Evolutionary conservation across 1,140 invertebrate species (phyloP), one percentile per base, ranked within the genome.

Genomic region (Megalonaias nervosa): DNA sequence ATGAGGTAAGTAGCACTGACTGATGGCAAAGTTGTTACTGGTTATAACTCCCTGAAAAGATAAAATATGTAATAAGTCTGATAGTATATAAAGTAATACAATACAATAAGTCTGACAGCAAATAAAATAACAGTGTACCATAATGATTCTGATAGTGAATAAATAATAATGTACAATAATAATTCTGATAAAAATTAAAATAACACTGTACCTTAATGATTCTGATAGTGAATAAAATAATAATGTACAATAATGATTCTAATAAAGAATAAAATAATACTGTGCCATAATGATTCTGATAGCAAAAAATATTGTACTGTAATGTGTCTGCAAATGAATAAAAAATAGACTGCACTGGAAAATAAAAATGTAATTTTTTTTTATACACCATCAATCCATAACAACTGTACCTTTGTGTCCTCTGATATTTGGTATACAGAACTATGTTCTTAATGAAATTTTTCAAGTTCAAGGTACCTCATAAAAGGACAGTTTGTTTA

Each of bases 1-100:
- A 78, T 92, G 91, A 71, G 96, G 94, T 92, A 96, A 93, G 80
- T 93, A 93, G 89, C 96, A 97, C 86, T 94, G 94, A 66, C 91
- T 91, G 26, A 95, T 89, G 23, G 92, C 90, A 89, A 94, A 94
- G 86, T 95, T 93, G 84, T 94, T 92, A 14, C 93, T 92, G 26
- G 93, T 93, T 75, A 96, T 92, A 14, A 93, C 90, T 85, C 93
- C 93, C 94, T 95, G 89, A 69, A 94, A 86, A 59, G 77, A 61
- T 58, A 57, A 74, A 92, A 57, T 74, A 23, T n/a, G 38, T 48
- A 48, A 48, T 48, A 48, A 48, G 38, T 48, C 0, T 48, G 11
- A 48, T 6, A 48, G 38, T 58, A 21, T 75, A 58, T 17, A 16
- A 15, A 17, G 31, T 38, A 17, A 65, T 67, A 58, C n/a, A 19